Conservation (phyloP, 2,113 vertebrate species). For the Garra rufa region DNA sequence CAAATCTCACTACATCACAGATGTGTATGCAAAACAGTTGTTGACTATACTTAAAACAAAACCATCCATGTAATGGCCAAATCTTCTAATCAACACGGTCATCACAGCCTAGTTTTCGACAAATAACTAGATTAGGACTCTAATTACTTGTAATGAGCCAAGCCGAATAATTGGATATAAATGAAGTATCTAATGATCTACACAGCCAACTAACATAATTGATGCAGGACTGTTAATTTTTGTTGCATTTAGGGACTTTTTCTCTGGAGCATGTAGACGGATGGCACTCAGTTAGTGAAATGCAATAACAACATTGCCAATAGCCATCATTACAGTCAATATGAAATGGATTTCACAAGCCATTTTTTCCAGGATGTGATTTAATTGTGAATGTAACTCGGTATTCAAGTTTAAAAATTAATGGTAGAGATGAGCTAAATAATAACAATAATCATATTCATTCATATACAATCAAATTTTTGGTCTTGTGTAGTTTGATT, state of each 20-base stretch:
- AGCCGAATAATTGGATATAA: constrained; percentile 52
- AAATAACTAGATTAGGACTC: constrained; percentile 54
- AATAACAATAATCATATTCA: background rate
- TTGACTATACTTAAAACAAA: constrained; percentile 44
- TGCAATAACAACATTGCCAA: constrained; percentile 11
- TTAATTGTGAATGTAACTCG: background rate
- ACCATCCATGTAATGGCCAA: constrained; percentile 13
- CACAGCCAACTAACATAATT: constrained; percentile 46
- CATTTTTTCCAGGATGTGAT: background rate
- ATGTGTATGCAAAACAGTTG: constrained; percentile 25
- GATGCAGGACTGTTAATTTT: constrained; percentile 52
- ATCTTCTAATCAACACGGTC: constrained; percentile 47
- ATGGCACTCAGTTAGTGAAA: constrained; percentile 19
- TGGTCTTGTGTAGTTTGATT: no score
- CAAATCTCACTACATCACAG: background rate
- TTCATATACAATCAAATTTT: no score
- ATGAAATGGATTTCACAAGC: background rate
- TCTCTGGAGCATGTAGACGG: constrained; percentile 27
- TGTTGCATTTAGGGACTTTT: constrained; percentile 43
- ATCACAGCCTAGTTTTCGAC: constrained; percentile 47
- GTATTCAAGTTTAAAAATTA: background rate
- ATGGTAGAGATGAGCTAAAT: background rate
- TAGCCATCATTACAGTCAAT: constrained; percentile 3
- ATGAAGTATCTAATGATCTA: constrained; percentile 53
- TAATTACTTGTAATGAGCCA: constrained; percentile 54